Base-by-base conservation (phyloP, 2,797 vertebrate genomes). In the Sebastes minor region DNA sequence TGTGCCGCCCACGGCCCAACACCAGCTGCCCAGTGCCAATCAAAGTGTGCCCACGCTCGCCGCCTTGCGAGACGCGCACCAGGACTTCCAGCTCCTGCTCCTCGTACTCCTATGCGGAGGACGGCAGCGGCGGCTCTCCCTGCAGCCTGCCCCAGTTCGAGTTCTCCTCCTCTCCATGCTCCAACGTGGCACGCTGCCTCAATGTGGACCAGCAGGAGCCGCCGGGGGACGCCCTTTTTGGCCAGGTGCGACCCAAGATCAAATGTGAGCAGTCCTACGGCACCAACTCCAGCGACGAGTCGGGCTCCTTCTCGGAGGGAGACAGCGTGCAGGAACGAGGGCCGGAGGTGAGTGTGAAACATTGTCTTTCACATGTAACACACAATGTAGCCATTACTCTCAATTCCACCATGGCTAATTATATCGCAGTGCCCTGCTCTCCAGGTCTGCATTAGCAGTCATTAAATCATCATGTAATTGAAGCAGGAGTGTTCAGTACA, bases 1-100 rank as follows among this genome's bases (percentile, higher is more conserved):
- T 96, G 72, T 97, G 97, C 93, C 97, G 97, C 90, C 95, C 97
- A 85, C 95, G 97, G 91, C 97, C 98, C 65, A 99, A 98, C 95
- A 98, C 98, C 96, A 99, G 98, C 97, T 99, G 98, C 94, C 98
- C 98, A 35, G 98, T 99, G 97, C 98, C 98, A 96, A 99, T 99
- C 93, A 99, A 99, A 96, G 97, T 99, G 89, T 99, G 97, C 94
- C 97, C 98, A 28, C 98, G 98, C 85, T 99, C 98, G 2, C 98
- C 98, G 18, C 97, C 98, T 12, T 95, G 97, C 84, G 98, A 99
- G 94, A 97, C 98, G 49, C 97, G 98, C 89, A 99, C 98, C 81
- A 96, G 98, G 89, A 99, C 98, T 83, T 99, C 98, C 91, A 99
- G 98, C 93, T 99, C 98, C 1, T 99, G 98, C 88, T 99, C 98